These are phyloP conservation scores for Paramuricea clavata DNA, from an alignment of 92 coral and sea anemone genomes.

Conservation along the genomic window DNA sequence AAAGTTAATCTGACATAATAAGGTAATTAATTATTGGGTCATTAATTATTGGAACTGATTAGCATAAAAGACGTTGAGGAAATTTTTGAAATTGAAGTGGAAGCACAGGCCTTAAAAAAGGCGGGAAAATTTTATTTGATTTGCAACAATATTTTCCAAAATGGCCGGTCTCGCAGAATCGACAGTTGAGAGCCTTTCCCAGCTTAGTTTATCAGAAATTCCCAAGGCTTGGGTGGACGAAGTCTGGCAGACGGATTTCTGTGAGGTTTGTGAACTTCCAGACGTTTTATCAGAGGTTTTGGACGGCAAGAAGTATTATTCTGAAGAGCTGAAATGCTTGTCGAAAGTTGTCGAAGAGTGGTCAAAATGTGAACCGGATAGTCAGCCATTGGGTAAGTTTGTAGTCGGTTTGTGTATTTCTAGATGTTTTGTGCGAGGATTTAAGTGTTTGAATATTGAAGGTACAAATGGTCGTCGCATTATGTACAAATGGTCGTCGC, in stretches of 20 bases:
- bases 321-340: slow-evolving; percentile 48
- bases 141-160: slow-evolving; percentile 40
- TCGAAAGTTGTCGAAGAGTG: slow-evolving; percentile 66
- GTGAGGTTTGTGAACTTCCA: slow-evolving; percentile 80
- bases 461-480: too few species aligned
- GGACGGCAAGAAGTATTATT: slow-evolving; percentile 60
- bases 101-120: neutral
- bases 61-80: neutral
- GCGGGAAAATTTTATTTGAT: slow-evolving; percentile 15
- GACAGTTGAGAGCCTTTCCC: slow-evolving; percentile 73
- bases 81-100: neutral
- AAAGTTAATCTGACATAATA: neutral
- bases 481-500: neutral
- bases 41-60: neutral
- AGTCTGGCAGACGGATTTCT: slow-evolving; percentile 94
- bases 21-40: neutral
- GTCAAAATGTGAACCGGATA: slow-evolving; percentile 62
- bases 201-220: slow-evolving; percentile 70
- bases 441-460: neutral
- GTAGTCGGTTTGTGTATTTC: neutral
- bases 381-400: slow-evolving; percentile 31
- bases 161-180: slow-evolving; percentile 59
- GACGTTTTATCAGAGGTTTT: slow-evolving; percentile 73
- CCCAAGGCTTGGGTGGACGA: slow-evolving; percentile 85
- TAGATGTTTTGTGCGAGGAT: neutral